Base-by-base conservation (phyloP, 2,113 vertebrate species). In the Junco hyemalis region DNA sequence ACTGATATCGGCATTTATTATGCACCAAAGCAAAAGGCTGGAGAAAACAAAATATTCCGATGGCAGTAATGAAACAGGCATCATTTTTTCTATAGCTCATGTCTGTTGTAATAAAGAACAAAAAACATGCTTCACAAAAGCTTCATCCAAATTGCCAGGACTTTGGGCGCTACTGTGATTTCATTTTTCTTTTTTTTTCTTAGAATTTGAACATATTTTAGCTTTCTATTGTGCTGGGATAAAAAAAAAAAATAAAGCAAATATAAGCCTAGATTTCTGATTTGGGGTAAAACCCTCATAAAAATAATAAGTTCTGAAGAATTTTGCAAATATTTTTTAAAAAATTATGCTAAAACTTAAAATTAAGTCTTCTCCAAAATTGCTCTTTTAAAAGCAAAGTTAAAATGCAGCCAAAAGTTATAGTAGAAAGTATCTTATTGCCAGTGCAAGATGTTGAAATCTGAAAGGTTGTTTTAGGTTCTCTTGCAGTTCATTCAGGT, bases 151-250 rank as follows among this genome's bases (percentile, higher is more conserved):
- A 84, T 61, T 66, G 6, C 8, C 28, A 80, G 18, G 18, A 35
- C 10, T 60, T 81, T 18, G 2, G 5, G 35, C 0, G 0, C 3
- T 47, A 14, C 15, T 28, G 5, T 0, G 5, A 20, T 68, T 80
- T 54, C 8, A 31, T 33, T 56, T 23, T 57, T 25, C 29, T 14
- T 12, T 14, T 23, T 53, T 15, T 16, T 3, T 21, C 50, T 66
- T 38, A 15, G 2, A 22, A 31, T 45, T 40, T 28, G 11, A 44
- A 42, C 2, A 11, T 71, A 59, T 44, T 48, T 88, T 36, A 19
- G 2, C 7, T 63, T 88, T 86, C 2, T 59, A 2, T 38, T 57
- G 0, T 23, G 79, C 61, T 53, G 7, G 1, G 45, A 5, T 3
- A 42, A 42, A 8, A 42, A 87, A 86, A 69, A n/a, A 33, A 23